Evolutionary conservation across 2,888 invertebrate species (phyloP), one percentile per base, ranked within the genome.

Genomic region (Orthonevra nobilis): DNA sequence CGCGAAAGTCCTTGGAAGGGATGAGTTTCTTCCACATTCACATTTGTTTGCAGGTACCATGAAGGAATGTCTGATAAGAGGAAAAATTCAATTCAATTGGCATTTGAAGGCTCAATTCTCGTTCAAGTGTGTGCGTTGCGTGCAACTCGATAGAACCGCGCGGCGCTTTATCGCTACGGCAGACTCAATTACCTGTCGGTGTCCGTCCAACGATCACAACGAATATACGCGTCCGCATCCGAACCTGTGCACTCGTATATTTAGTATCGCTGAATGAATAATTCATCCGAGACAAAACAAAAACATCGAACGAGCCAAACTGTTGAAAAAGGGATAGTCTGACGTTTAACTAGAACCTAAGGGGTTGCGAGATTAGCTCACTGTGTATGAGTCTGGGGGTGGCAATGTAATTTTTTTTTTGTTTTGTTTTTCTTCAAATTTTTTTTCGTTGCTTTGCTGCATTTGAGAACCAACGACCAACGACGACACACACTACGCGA

Each of bases 401-500:
- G 28, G 46, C 52, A 38, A 30, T 15, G 20, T 38, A 50, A 38
- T 26, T 30, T 30, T 54, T 32, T 36, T 23, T 26, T 58, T 50
- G 26, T 56, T 42, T 50, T 44, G 44, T 17, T n/a, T n/a, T n/a
- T n/a, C n/a, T n/a, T n/a, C n/a, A n/a, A n/a, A n/a, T n/a, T n/a
- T n/a, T 48, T 52, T 28, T 14, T 40, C 60, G 23, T 5, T 61
- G 38, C 61, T 54, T n/a, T 72, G 64, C 60, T 66, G 54, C 64
- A 77, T 70, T 34, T 58, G 46, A 54, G 32, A 38, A 54, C 36
- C 52, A 64, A 79, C 83, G 83, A 84, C n/a, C n/a, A n/a, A n/a
- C n/a, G n/a, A n/a, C n/a, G n/a, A n/a, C n/a, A n/a, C n/a, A n/a
- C 82, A 85, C 84, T 84, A 85, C 85, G 82, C 84, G 86, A 86